These are phyloP conservation scores for Podabrus alpinus DNA, from an alignment of 2,888 invertebrate genomes.

Conservation along the genomic window DNA sequence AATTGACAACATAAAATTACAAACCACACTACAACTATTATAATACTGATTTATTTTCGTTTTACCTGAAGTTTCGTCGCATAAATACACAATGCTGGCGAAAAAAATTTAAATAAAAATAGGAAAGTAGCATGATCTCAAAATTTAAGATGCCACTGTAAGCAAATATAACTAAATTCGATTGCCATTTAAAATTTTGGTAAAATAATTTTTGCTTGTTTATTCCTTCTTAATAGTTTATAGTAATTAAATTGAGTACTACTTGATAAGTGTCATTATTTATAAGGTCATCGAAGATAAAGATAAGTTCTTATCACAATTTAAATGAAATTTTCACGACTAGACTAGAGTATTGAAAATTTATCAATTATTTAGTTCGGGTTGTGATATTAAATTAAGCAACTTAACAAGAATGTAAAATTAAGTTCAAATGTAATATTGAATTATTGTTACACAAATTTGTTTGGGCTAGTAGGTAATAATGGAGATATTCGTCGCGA, in stretches of 20 bases:
- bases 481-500: conserved; percentile 63
- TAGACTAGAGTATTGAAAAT: not conserved
- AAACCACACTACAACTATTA: too few species aligned
- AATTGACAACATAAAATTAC: too few species aligned
- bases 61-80: too few species aligned
- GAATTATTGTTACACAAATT: not conserved
- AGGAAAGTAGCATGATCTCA: too few species aligned
- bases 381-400: not conserved
- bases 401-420: not conserved
- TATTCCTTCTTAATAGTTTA: not conserved
- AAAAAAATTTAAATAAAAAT: too few species aligned
- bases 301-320: conserved; percentile 18
- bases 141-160: too few species aligned
- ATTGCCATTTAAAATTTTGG: not conserved
- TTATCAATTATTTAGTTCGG: not conserved
- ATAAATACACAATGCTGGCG: too few species aligned
- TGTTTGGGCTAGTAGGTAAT: not conserved
- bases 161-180: not conserved
- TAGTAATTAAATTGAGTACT: not conserved
- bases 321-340: conserved; percentile 1
- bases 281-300: conserved; percentile 6
- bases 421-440: not conserved
- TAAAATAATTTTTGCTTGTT: not conserved
- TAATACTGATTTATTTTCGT: too few species aligned
- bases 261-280: not conserved